These are phyloP conservation scores for Liparis tanakae DNA, from an alignment of 2,797 vertebrate genomes.

Conservation along the genomic window DNA sequence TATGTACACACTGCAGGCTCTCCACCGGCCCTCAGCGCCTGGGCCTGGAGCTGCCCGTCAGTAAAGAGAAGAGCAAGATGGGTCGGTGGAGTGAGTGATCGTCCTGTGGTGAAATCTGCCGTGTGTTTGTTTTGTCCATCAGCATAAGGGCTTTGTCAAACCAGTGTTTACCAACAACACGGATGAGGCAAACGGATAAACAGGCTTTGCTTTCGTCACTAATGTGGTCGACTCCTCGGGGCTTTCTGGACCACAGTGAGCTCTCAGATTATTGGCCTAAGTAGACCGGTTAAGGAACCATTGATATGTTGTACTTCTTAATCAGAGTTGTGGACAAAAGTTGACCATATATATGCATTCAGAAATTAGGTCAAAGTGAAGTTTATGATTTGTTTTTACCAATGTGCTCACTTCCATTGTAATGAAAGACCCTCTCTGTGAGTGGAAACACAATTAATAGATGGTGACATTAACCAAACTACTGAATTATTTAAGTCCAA, in stretches of 20 bases:
- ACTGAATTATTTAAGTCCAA: constrained; percentile 26
- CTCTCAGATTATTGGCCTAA: constrained; percentile 44
- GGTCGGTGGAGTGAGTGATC: constrained; percentile 3
- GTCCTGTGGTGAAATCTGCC: constrained; percentile 58
- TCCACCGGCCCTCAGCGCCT: constrained; percentile 11
- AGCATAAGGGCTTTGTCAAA: constrained; percentile 74
- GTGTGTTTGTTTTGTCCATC: constrained; percentile 50
- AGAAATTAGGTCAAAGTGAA: constrained; percentile 33
- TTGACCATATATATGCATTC: constrained; percentile 41
- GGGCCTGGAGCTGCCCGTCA: constrained; percentile 27
- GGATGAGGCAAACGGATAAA: constrained; percentile 20
- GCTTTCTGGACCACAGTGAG: constrained; percentile 10
- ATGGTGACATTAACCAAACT: constrained; percentile 25
- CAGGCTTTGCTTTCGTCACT: constrained; percentile 40
- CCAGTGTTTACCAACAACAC: constrained; percentile 60
- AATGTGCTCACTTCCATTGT: constrained; percentile 13
- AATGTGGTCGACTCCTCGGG: constrained; percentile 27
- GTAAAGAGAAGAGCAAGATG: constrained; percentile 43
- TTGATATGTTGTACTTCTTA: constrained; percentile 58
- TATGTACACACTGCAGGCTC: constrained; percentile 17
- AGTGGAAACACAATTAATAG: constrained; percentile 17
- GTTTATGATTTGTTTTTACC: constrained; percentile 29
- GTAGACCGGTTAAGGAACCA: constrained; percentile 26
- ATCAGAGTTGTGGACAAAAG: constrained; percentile 32
- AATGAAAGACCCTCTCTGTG: constrained; percentile 13